Evolutionary conservation across 2,888 invertebrate genomes (phyloP).

Genomic region (Trimorus sp.): DNA sequence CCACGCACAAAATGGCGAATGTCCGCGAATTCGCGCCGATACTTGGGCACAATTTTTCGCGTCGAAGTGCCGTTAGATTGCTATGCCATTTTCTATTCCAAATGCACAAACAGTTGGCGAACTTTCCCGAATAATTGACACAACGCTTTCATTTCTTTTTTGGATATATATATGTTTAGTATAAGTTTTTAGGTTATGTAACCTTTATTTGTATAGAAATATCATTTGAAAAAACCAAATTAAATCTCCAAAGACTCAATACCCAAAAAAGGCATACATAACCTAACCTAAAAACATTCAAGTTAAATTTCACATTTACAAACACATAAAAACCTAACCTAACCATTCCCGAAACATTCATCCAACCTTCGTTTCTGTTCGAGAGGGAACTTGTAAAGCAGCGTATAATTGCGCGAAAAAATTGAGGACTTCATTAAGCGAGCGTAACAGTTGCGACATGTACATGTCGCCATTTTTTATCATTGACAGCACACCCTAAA

Average conservation of each 20-base stretch:
- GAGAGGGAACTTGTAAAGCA: too few species aligned
- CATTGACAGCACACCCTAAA: constrained; percentile 28
- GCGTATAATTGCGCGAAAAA: neutral
- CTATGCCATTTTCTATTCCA: constrained; percentile 24
- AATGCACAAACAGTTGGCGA: constrained; percentile 18
- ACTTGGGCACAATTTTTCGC: constrained; percentile 30
- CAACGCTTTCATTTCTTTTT: constrained; percentile 12
- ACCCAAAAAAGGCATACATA: too few species aligned
- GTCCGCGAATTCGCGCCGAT: constrained; percentile 21
- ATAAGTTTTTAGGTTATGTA: too few species aligned
- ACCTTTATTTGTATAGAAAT: too few species aligned
- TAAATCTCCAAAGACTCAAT: too few species aligned
- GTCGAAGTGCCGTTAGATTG: constrained; percentile 20
- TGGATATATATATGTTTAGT: neutral
- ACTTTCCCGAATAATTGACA: constrained; percentile 21
- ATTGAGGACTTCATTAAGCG: constrained; percentile 1
- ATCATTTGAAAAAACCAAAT: too few species aligned
- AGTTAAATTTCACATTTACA: too few species aligned
- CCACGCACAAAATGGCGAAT: constrained; percentile 32
- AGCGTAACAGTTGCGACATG: constrained; percentile 5
- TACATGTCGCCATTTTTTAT: constrained; percentile 16
- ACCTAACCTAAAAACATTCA: too few species aligned
- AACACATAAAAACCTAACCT: too few species aligned
- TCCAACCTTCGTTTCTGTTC: too few species aligned
- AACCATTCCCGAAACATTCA: too few species aligned